Percentiles rank a stretch among this genome's conserved stretches.
These are phyloP conservation scores for Conus canariensis DNA, from an alignment of 2,888 invertebrate species.

Conservation along the genomic window DNA sequence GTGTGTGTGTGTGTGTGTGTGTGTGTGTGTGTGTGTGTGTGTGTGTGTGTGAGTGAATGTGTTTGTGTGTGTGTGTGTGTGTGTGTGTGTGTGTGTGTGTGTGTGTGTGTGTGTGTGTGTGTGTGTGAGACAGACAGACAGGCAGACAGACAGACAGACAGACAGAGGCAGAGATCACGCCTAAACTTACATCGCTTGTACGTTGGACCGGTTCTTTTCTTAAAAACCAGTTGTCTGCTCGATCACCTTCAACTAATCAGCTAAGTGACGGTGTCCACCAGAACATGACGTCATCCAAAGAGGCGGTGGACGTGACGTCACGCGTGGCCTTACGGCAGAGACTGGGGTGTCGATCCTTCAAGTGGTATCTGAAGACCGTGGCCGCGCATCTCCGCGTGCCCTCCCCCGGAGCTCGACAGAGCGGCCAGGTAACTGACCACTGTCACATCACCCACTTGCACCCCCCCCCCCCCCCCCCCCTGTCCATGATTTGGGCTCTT, in stretches of 20 bases:
- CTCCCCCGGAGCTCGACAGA: slow-evolving; percentile 35
- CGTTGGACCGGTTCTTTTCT: neutral
- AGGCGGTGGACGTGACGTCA: slow-evolving; percentile 49
- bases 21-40: neutral
- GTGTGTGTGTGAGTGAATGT: no score
- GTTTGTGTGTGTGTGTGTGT: neutral
- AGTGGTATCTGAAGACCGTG: slow-evolving; percentile 54
- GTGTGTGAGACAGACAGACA: slow-evolving; percentile 16
- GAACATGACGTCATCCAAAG: slow-evolving; percentile 45
- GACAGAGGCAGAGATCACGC: neutral
- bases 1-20: neutral
- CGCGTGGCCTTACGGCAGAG: slow-evolving; percentile 46
- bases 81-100: slow-evolving; percentile 11
- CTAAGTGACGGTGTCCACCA: neutral
- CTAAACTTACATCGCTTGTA: no score
- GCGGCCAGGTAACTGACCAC: slow-evolving; percentile 48
- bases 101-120: slow-evolving; percentile 18
- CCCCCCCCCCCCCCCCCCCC: neutral
- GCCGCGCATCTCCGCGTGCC: slow-evolving; percentile 50
- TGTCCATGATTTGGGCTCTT: neutral
- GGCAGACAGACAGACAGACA: neutral
- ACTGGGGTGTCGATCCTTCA: slow-evolving; percentile 51
- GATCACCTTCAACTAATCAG: no score
- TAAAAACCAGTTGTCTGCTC: no score
- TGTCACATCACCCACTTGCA: no score